phyloP scores from a whole-genome alignment of 2,888 invertebrate species.

The Lissonota sp. region DNA sequence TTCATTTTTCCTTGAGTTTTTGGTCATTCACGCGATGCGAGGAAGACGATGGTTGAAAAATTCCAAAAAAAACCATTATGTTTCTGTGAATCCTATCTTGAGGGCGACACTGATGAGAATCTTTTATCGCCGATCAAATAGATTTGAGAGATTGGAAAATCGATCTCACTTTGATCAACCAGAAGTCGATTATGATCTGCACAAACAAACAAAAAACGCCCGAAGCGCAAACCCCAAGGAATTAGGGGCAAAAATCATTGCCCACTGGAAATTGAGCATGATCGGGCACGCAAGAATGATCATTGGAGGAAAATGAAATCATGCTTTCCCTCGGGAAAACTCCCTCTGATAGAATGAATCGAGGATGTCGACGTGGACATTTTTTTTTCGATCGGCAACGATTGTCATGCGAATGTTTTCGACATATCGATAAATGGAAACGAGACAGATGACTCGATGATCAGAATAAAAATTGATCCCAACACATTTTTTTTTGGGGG shows the following conservation, averaged over 20 bases:
- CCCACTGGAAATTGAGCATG: too few species aligned
- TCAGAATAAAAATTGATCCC: too few species aligned
- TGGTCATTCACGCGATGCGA: conserved; percentile 10
- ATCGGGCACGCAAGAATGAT: not conserved
- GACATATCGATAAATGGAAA: not conserved
- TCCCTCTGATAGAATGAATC: not conserved
- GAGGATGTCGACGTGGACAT: not conserved
- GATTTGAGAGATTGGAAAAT: not conserved
- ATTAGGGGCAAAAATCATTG: too few species aligned
- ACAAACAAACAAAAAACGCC: not conserved
- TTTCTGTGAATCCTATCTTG: not conserved
- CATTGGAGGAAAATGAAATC: conserved; percentile 1
- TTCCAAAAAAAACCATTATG: conserved; percentile 3
- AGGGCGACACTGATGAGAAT: not conserved
- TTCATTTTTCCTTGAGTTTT: not conserved
- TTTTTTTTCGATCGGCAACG: not conserved
- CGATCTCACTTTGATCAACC: not conserved
- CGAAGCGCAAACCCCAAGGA: too few species aligned
- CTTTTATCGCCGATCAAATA: not conserved
- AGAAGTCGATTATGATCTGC: not conserved
- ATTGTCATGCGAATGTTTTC: not conserved
- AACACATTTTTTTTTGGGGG: too few species aligned
- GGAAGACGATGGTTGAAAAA: conserved; percentile 4
- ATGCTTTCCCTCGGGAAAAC: conserved; percentile 14
- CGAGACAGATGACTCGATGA: not conserved